Evolutionary conservation across 2,113 vertebrate species (phyloP), one percentile per base, ranked within the genome.

Genomic region (Stigmatopora nigra): DNA sequence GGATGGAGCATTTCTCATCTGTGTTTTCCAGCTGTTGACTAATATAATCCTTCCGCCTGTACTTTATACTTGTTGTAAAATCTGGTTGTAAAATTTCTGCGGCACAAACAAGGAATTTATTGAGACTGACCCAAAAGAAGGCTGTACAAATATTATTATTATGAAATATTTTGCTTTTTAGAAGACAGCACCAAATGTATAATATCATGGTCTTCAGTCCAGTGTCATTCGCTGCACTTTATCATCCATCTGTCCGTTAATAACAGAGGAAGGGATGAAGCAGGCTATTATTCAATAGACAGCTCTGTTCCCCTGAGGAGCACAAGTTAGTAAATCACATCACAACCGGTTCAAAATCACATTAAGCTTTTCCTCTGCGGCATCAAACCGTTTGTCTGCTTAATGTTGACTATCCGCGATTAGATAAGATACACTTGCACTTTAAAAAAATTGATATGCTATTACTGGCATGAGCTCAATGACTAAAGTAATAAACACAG

Each of bases 11-110:
- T 76, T 75, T 64, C 64, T 70, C 75, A 67, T 75, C 67, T 85
- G 78, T 3, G n/a, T 76, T 84, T 59, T 70, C 63, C 86, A 85
- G 82, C 88, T 88, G 84, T 38, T 61, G 69, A 75, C 57, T 71
- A 3, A 66, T 72, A 41, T 41, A 8, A 41, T 41, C 38, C 7
- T 10, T 8, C 7, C 38, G 9, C 7, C 6, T 8, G 7, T 41
- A 66, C 68, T 55, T 20, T n/a, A 41, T 20, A 38, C 52, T 57
- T 66, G 63, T 72, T 79, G 47, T 71, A 70, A 52, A 73, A 77
- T 25, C 63, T 48, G 53, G 35, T 63, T 61, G 69, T 41, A 14
- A 58, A 67, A 48, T 60, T 61, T 68, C 36, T 61, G 53, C 13
- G 35, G 73, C 68, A 61, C 60, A 19, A 60, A 56, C 11, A 14